Conservation (phyloP, 2,113 vertebrate species). For the Neolamprologus caudopunctatus region DNA sequence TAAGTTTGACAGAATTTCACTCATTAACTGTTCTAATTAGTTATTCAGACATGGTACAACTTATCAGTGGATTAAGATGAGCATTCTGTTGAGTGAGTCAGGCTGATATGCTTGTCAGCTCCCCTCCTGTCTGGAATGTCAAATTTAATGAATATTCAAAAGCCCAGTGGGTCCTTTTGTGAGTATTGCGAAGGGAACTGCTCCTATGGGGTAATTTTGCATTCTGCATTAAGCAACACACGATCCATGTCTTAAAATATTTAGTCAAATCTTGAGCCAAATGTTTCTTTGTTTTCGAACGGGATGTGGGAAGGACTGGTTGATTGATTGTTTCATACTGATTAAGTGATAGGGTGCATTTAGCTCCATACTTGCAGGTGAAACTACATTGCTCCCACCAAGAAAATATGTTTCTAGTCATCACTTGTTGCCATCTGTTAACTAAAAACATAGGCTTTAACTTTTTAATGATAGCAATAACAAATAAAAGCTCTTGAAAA, state of each 20-base stretch:
- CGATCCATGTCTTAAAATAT: not conserved
- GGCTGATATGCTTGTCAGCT: constrained; percentile 39
- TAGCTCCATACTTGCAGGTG: not conserved
- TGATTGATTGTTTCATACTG: not conserved
- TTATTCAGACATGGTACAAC: constrained; percentile 25
- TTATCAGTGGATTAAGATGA: constrained; percentile 45
- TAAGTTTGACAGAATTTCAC: not conserved
- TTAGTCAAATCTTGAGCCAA: not conserved
- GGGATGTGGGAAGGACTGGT: not conserved
- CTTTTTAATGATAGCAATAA: not conserved
- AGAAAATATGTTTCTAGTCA: not conserved
- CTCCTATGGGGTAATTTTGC: not conserved
- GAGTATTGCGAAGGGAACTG: not conserved
- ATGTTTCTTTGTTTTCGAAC: not conserved
- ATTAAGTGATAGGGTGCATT: not conserved
- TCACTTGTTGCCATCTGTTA: not conserved
- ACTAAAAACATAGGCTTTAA: not conserved
- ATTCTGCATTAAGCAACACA: not conserved
- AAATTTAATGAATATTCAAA: constrained; percentile 46
- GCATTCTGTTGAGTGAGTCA: constrained; percentile 21
- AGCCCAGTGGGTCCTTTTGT: constrained; percentile 11
- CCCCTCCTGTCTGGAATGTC: constrained; percentile 18
- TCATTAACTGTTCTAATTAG: constrained; percentile 6
- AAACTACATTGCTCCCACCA: not conserved
- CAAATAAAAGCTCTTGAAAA: not conserved